Base-by-base conservation (phyloP, 2,113 vertebrate genomes). In the Onychostruthus taczanowskii region DNA sequence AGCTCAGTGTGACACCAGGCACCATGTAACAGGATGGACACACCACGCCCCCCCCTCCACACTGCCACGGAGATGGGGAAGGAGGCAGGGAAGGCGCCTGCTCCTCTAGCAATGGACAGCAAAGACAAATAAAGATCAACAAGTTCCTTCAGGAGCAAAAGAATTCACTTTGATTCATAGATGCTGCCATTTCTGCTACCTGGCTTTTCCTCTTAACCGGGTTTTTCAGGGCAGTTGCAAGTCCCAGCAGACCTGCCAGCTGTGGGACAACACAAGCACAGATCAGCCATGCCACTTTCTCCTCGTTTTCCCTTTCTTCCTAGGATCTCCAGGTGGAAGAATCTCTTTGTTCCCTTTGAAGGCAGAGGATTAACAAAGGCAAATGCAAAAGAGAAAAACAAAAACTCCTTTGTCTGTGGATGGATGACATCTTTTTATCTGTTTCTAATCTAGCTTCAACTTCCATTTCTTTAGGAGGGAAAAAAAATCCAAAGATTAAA, bases 371-470 rank as follows among this genome's bases (percentile, higher is more conserved):
- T 95, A 95, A 78, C 75, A 87, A 88, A 89, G 77, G 87, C 87
- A 89, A 95, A 94, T 53, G 73, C 56, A 58, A 87, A 59, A 83
- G 84, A 67, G 47, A 61, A 94, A 94, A 88, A 74, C 88, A 94
- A 94, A 94, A 82, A 18, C 44, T 78, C 50, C 88, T 93, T 96
- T 90, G 81, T 96, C 78, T 78, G 87, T 77, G 73, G 76, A 89
- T 61, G 72, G 82, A 82, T 93, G 87, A 77, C 62, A 93, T 92
- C 87, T 93, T 89, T 93, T 90, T 94, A 90, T 95, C 96, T 92
- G 58, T 73, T 86, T 79, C 93, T 94, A 95, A 97, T 94, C 91
- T 88, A 79, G 61, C 78, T 95, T 96, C 93, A 90, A 73, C 79
- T 96, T 95, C 69, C 87, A 94, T 96, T 95, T 90, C 95, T 93